Conservation (phyloP, 1,140 invertebrate genomes). For the Achroia grisella region DNA sequence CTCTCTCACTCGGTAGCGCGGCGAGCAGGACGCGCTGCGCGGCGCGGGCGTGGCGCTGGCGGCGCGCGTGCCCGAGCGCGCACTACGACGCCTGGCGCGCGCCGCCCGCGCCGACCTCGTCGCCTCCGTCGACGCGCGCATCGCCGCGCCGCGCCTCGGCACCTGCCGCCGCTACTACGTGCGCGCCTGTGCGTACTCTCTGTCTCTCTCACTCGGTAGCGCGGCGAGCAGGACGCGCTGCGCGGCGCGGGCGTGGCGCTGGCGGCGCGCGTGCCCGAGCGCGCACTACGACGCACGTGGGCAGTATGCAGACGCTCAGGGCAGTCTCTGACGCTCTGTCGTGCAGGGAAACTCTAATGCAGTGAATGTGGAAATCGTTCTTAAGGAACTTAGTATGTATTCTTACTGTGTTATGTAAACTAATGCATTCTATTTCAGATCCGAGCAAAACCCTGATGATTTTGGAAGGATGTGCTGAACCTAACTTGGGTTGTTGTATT, state of each 20-base stretch:
- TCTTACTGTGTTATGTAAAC: too few relatives aligned
- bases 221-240: constrained; percentile 90
- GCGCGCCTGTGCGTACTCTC: constrained; percentile 90
- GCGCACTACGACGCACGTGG: constrained; percentile 89
- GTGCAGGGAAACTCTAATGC: too few relatives aligned
- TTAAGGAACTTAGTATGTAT: too few relatives aligned
- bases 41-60: constrained; percentile 88
- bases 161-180: constrained; percentile 91
- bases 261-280: constrained; percentile 90
- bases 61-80: constrained; percentile 88
- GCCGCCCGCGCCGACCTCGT: constrained; percentile 91
- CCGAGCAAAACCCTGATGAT: constrained; percentile 91
- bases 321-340: constrained; percentile 91
- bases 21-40: constrained; percentile 90
- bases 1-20: constrained; percentile 89
- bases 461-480: constrained; percentile 91
- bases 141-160: constrained; percentile 88
- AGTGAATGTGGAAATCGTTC: too few relatives aligned
- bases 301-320: constrained; percentile 89
- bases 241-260: constrained; percentile 87
- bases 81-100: constrained; percentile 88
- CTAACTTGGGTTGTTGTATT: constrained; percentile 92
- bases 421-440: constrained; percentile 43
- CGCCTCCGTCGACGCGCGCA: constrained; percentile 89
- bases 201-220: constrained; percentile 91